Base-by-base conservation (phyloP, 2,888 invertebrate genomes). In the Phyllotreta cruciferae region DNA sequence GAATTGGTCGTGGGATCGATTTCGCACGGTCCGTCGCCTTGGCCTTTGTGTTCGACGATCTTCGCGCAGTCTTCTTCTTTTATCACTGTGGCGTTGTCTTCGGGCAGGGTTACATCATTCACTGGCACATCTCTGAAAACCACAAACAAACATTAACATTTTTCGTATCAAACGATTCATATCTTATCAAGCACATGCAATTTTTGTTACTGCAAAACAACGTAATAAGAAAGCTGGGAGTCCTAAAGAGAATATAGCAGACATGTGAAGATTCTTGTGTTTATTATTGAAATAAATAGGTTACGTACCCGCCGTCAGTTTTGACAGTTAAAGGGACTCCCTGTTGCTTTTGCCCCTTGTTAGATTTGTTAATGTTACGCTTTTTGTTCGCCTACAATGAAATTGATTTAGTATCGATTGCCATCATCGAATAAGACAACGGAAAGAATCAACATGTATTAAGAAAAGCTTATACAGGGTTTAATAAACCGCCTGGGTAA, bases 251-350 rank as follows among this genome's bases (percentile, higher is more conserved):
- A 37, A 24, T 57, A 37, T 44, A 10, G 9, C 9, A 41, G 41
- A 7, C 8, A 7, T 38, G 8, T 6, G 6, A 38, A 38, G 6
- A 41, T 41, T 41, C 6, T 3, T 10, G 10, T n/a, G 41, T 6
- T 41, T 41, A 42, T 52, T 38, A 39, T 55, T 50, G 38, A 39
- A 47, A 57, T 45, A 50, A 53, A 54, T 49, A 35, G 45, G 35
- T 10, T 65, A 74, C 79, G 74, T 75, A 80, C 81, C 81, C 81
- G 60, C 70, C 73, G 49, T 78, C 78, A 38, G 79, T 80, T 75
- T 77, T 80, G 54, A 80, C 77, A 57, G 79, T 80, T 70, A 80
- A 69, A 60, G 78, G 71, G 57, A 77, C 73, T 47, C 76, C 77
- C 63, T 71, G 73, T 41, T 69, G 67, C 56, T 71, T 72, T 64